Evolutionary conservation across 2,797 vertebrate species (phyloP).

Genomic region (Amazona ochrocephala): DNA sequence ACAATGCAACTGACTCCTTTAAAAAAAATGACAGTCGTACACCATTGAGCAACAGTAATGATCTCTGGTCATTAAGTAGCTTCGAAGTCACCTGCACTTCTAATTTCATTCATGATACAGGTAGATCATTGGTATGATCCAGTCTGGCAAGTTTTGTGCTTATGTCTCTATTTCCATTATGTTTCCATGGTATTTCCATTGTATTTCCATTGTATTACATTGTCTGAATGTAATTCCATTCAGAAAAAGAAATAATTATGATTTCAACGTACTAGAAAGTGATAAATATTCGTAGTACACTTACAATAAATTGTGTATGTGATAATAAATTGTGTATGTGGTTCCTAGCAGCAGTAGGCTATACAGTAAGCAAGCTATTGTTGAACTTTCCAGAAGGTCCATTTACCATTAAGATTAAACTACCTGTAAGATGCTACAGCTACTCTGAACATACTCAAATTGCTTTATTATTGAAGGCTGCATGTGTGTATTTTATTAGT

Average conservation of each 20-base stretch:
- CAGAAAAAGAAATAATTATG: not conserved
- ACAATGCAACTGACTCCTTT: not conserved
- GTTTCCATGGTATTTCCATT: not conserved
- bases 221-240: not conserved
- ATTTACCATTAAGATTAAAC: conserved; percentile 5
- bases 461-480: not conserved
- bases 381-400: not conserved
- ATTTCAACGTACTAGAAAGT: not conserved
- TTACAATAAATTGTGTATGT: not conserved
- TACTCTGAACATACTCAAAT: not conserved
- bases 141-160: not conserved
- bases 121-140: not conserved
- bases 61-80: not conserved
- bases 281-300: not conserved
- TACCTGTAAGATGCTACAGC: not conserved
- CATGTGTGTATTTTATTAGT: conserved; percentile 4
- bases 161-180: not conserved
- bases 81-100: not conserved
- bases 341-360: not conserved
- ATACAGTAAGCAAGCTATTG: not conserved
- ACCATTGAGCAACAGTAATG: conserved; percentile 33
- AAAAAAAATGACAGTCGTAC: not conserved
- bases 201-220: not conserved
- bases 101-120: not conserved
- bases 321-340: not conserved